phyloP scores from a whole-genome alignment of 2,113 vertebrate species.

The Megaceryle maxima region DNA sequence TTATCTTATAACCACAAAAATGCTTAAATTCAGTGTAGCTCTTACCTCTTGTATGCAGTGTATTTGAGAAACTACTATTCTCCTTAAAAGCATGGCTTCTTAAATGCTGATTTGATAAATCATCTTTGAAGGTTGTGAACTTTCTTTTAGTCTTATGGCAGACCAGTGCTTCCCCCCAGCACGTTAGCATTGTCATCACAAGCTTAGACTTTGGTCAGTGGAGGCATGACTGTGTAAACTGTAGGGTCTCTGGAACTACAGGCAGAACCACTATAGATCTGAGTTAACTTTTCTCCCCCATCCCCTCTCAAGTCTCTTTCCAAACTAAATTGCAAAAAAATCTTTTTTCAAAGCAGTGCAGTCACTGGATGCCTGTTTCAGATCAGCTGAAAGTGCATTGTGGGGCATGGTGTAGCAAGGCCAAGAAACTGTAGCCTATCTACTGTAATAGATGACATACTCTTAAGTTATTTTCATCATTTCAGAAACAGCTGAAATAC shows the following conservation, averaged over 20 bases:
- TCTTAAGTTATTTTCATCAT: background rate
- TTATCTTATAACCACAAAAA: background rate
- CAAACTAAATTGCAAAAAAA: background rate
- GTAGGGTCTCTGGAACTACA: background rate
- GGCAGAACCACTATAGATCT: background rate
- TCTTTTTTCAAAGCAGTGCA: background rate
- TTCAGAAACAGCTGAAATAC: background rate
- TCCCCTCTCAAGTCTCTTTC: background rate
- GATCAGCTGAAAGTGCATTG: fast-evolving
- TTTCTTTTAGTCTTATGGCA: background rate
- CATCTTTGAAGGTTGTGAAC: background rate
- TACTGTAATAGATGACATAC: background rate
- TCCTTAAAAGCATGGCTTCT: background rate
- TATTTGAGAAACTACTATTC: background rate
- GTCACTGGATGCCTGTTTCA: background rate
- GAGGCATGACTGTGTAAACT: background rate
- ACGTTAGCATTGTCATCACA: background rate
- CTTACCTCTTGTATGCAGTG: background rate
- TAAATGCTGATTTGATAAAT: background rate
- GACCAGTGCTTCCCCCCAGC: background rate
- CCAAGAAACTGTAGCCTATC: background rate
- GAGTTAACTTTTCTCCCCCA: background rate
- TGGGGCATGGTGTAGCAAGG: background rate
- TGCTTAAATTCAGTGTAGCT: background rate
- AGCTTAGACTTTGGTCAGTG: background rate